These are phyloP conservation scores for Eupithecia tripunctaria DNA, from an alignment of 2,888 invertebrate genomes.

Conservation along the genomic window DNA sequence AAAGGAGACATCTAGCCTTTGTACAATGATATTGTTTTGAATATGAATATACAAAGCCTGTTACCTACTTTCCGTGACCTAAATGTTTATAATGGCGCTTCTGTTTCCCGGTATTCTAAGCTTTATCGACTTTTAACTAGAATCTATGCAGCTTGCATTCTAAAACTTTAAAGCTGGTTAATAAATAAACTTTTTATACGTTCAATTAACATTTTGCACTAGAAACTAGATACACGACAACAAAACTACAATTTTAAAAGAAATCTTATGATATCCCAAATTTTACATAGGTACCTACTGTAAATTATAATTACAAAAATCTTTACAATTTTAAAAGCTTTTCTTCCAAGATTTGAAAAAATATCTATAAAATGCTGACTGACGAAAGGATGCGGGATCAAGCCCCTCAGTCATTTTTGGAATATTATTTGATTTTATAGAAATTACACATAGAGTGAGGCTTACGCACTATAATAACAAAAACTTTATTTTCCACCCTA, in stretches of 20 bases:
- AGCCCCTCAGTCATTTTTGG: too few relatives aligned
- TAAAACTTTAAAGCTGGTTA: background rate
- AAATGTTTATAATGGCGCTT: background rate
- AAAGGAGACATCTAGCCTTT: conserved; percentile 35
- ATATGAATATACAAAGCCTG: conserved; percentile 7
- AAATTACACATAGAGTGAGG: too few relatives aligned
- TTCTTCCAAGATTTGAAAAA: too few relatives aligned
- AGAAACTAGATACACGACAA: background rate
- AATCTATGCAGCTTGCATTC: background rate
- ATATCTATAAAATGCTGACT: too few relatives aligned
- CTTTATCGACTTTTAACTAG: background rate
- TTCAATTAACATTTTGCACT: background rate
- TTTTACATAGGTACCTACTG: too few relatives aligned
- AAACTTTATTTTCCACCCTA: background rate
- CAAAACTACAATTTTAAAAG: background rate
- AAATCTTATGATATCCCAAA: too few relatives aligned
- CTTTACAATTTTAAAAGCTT: too few relatives aligned
- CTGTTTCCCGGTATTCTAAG: background rate
- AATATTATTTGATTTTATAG: too few relatives aligned
- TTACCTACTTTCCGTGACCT: background rate
- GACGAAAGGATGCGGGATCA: too few relatives aligned
- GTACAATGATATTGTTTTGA: conserved; percentile 21
- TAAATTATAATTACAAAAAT: too few relatives aligned
- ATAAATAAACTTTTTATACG: background rate
- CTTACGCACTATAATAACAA: too few relatives aligned